Percentiles rank a stretch among this genome's conserved stretches.
These are phyloP conservation scores for Numenius arquata DNA, from an alignment of 2,113 vertebrate genomes.

Conservation along the genomic window DNA sequence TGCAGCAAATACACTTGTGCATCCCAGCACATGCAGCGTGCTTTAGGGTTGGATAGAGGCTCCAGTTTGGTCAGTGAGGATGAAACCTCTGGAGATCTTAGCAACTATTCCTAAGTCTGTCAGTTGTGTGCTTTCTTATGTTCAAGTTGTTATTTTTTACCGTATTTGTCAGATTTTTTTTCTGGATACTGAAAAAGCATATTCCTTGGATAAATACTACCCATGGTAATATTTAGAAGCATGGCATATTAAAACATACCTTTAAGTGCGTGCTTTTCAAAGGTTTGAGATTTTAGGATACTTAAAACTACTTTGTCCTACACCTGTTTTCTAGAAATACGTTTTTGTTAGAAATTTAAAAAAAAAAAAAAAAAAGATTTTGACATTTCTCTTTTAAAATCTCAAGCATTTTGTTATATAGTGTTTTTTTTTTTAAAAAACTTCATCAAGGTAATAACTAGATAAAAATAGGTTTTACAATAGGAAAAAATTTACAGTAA, in stretches of 20 bases:
- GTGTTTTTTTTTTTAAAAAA: not conserved
- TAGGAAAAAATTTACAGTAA: not conserved
- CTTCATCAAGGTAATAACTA: not conserved
- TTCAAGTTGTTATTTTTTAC: not conserved
- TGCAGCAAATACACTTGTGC: rapidly evolving
- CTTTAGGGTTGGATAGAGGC: not conserved
- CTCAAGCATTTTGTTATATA: not conserved
- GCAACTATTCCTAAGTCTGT: not conserved
- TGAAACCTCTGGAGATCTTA: not conserved
- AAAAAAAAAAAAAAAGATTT: not conserved
- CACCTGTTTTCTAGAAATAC: not conserved
- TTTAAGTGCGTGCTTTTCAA: not conserved
- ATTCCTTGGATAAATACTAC: not conserved
- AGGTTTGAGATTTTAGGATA: not conserved
- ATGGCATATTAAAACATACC: not conserved
- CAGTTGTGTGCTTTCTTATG: not conserved
- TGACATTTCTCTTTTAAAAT: not conserved
- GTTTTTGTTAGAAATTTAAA: not conserved
- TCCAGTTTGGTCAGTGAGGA: not conserved
- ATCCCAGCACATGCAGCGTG: not conserved
- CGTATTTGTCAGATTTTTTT: not conserved
- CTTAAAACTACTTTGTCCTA: not conserved
- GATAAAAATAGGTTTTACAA: not conserved
- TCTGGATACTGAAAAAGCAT: not conserved
- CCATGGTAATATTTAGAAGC: not conserved